Evolutionary conservation across 2,797 vertebrate genomes (phyloP).

Genomic region (Remorina albescens): DNA sequence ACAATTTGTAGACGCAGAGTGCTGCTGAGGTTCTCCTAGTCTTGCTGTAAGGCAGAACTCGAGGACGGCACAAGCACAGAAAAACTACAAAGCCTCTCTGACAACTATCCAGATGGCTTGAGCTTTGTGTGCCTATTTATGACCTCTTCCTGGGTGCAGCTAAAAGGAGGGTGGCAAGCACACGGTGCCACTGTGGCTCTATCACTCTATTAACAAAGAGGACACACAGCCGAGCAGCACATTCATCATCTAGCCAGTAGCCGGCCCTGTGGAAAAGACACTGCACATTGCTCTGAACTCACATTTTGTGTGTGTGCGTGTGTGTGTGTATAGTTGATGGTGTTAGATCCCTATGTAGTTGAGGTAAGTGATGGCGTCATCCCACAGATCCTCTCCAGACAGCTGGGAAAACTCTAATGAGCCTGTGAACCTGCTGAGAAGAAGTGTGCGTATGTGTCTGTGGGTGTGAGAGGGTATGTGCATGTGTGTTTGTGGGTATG

Average conservation of each 20-base stretch:
- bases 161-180: conserved; percentile 39
- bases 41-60: conserved; percentile 14
- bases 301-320: conserved; percentile 37
- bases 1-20: too few species aligned
- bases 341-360: conserved; percentile 68
- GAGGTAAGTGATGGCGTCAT: conserved; percentile 78
- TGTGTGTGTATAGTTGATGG: conserved; percentile 35
- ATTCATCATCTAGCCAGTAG: conserved; percentile 77
- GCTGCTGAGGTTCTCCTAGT: too few species aligned
- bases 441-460: conserved; percentile 29
- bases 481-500: conserved; percentile 22
- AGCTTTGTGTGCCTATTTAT: conserved; percentile 68
- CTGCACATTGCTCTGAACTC: conserved; percentile 63
- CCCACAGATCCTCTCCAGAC: conserved; percentile 78
- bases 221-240: conserved; percentile 69
- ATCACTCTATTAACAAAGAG: conserved; percentile 81
- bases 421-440: conserved; percentile 72
- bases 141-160: conserved; percentile 70
- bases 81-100: conserved; percentile 56
- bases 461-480: neutral
- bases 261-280: conserved; percentile 69
- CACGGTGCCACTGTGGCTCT: conserved; percentile 68
- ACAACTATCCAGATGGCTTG: conserved; percentile 59
- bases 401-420: conserved; percentile 80
- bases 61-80: neutral